Evolutionary conservation across 2,113 vertebrate genomes (phyloP).

Genomic region (Helogale parvula): DNA sequence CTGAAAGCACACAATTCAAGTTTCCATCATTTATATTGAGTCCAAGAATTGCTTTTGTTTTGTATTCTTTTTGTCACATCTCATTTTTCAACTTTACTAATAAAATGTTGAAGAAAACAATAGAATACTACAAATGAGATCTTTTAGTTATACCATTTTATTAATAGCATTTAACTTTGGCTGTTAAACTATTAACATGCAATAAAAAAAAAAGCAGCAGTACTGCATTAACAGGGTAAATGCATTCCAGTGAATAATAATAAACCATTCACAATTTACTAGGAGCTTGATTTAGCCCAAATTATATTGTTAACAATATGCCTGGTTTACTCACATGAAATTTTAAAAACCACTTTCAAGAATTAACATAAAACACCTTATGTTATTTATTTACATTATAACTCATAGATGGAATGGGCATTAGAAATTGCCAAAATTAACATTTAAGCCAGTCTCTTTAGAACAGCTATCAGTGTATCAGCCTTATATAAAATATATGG

Average conservation of each 20-base stretch:
- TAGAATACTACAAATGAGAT: slow-evolving; percentile 58
- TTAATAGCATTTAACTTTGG: slow-evolving; percentile 73
- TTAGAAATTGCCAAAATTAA: slow-evolving; percentile 53
- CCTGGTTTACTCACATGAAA: slow-evolving; percentile 67
- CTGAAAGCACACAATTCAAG: not conserved
- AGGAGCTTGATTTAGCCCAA: slow-evolving; percentile 67
- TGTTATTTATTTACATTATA: slow-evolving; percentile 52
- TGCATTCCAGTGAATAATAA: slow-evolving; percentile 69
- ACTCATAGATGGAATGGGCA: not conserved
- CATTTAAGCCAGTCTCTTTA: not conserved
- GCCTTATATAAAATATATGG: not conserved
- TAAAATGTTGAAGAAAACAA: slow-evolving; percentile 55
- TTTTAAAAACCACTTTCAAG: slow-evolving; percentile 54
- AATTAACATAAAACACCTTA: slow-evolving; percentile 69
- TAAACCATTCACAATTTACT: slow-evolving; percentile 71
- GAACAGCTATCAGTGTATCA: not conserved
- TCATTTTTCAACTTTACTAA: slow-evolving; percentile 63
- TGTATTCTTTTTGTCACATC: slow-evolving; percentile 32
- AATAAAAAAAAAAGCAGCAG: slow-evolving; percentile 62
- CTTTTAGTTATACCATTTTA: slow-evolving; percentile 64
- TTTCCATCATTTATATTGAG: not conserved
- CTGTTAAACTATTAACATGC: slow-evolving; percentile 77
- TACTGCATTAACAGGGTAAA: slow-evolving; percentile 69
- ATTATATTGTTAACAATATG: slow-evolving; percentile 76
- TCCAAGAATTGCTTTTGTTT: slow-evolving; percentile 50